Evolutionary conservation across 30 jellyfish, hydroid and myxozoan species (phyloP).

Genomic region (Cassiopea xamachana): DNA sequence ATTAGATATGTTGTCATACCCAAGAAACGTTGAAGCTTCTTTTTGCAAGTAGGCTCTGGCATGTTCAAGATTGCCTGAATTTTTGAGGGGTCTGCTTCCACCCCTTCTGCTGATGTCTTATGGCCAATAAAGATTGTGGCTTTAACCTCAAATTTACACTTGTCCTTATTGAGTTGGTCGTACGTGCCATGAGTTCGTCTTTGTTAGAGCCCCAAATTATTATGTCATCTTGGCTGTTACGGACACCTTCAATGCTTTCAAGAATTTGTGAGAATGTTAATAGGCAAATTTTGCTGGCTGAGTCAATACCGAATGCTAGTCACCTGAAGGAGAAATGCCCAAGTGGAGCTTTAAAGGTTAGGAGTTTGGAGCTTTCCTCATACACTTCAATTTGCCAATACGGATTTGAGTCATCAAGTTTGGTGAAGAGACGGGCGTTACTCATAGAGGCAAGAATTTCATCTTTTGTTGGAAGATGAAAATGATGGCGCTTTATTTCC

Average conservation of each 20-base stretch:
- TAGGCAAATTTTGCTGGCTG: conserved; percentile 76
- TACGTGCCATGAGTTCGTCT: conserved; percentile 37
- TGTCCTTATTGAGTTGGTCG: conserved; percentile 29
- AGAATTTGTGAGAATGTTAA: conserved; percentile 50
- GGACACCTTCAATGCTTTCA: conserved; percentile 54
- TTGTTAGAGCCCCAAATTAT: conserved; percentile 69
- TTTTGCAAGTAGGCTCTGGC: conserved; percentile 49
- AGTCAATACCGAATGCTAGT: conserved; percentile 70
- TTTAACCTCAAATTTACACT: conserved; percentile 37
- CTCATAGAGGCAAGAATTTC: conserved; percentile 72
- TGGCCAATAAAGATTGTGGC: conserved; percentile 47
- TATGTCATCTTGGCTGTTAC: conserved; percentile 80
- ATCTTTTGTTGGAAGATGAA: conserved; percentile 77
- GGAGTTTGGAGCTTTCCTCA: conserved; percentile 71
- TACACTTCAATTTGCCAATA: conserved; percentile 73
- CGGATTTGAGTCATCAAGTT: conserved; percentile 76
- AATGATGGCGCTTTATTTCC: conserved; percentile 73
- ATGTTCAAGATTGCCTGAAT: conserved; percentile 34
- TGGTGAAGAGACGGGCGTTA: conserved; percentile 69
- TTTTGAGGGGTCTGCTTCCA: conserved; percentile 49
- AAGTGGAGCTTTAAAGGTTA: conserved; percentile 75
- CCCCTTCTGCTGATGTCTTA: conserved; percentile 39
- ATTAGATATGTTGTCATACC: conserved; percentile 42
- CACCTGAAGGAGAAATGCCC: conserved; percentile 60
- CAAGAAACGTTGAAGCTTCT: conserved; percentile 43